phyloP scores from a whole-genome alignment of 2,113 vertebrate species.

The Ariopsis seemanni region DNA sequence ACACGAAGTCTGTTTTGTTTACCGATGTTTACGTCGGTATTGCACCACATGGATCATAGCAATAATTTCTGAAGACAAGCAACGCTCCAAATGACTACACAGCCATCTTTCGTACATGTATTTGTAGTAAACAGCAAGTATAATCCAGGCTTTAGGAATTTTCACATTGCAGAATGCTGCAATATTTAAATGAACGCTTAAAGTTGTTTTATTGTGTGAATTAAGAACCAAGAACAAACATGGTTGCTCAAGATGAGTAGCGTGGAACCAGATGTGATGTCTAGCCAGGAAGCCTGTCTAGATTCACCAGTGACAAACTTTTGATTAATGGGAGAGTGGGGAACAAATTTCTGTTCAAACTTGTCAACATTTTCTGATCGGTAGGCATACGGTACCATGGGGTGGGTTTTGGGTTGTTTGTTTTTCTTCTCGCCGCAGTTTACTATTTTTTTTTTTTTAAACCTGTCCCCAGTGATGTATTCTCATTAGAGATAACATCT shows the following conservation, averaged over 20 bases:
- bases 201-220: too few relatives aligned
- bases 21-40: neutral
- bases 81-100: neutral
- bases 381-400: too few relatives aligned
- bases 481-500: neutral
- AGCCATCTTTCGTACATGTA: neutral
- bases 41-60: neutral
- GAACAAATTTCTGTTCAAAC: too few relatives aligned
- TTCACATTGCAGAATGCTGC: too few relatives aligned
- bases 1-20: too few relatives aligned
- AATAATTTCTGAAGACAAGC: neutral
- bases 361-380: too few relatives aligned
- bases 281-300: neutral
- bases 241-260: neutral
- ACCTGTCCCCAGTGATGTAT: too few relatives aligned
- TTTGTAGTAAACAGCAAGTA: neutral
- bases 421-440: too few relatives aligned
- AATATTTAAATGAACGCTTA: too few relatives aligned
- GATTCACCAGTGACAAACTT: neutral
- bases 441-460: too few relatives aligned
- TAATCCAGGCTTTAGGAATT: neutral
- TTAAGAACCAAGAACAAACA: too few relatives aligned
- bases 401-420: too few relatives aligned
- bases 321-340: neutral
- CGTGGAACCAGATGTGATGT: neutral